These are phyloP conservation scores for Orchesella cincta DNA, from an alignment of 1,140 invertebrate genomes.

Conservation along the genomic window DNA sequence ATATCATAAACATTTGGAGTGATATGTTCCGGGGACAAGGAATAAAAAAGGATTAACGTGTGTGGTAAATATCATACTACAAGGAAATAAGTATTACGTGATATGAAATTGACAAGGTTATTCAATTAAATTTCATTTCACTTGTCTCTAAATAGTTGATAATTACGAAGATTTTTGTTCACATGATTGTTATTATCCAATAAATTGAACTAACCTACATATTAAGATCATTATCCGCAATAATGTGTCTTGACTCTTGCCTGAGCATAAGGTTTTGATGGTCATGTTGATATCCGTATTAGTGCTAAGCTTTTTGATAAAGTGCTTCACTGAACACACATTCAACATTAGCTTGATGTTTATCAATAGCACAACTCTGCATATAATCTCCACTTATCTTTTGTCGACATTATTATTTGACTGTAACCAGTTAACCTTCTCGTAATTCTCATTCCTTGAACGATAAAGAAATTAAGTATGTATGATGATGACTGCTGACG, in stretches of 20 bases:
- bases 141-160: not conserved
- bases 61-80: not conserved
- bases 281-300: too few relatives aligned
- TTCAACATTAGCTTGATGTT: too few relatives aligned
- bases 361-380: too few relatives aligned
- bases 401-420: too few relatives aligned
- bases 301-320: too few relatives aligned
- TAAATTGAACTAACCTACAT: too few relatives aligned
- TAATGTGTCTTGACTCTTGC: too few relatives aligned
- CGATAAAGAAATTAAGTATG: not conserved
- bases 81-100: constrained; percentile 1
- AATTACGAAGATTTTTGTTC: constrained; percentile 12
- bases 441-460: constrained; percentile 2
- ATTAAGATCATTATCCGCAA: too few relatives aligned
- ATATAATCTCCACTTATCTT: too few relatives aligned
- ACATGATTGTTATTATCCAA: not conserved
- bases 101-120: too few relatives aligned
- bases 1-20: not conserved
- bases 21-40: constrained; percentile 6
- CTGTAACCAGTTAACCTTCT: constrained; percentile 22
- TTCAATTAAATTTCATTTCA: not conserved
- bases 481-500: not conserved
- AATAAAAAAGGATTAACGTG: not conserved
- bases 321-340: too few relatives aligned
- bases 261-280: too few relatives aligned